Evolutionary conservation across 2,113 vertebrate species (phyloP), one percentile per base, ranked within the genome.

Genomic region (Delphinapterus leucas): DNA sequence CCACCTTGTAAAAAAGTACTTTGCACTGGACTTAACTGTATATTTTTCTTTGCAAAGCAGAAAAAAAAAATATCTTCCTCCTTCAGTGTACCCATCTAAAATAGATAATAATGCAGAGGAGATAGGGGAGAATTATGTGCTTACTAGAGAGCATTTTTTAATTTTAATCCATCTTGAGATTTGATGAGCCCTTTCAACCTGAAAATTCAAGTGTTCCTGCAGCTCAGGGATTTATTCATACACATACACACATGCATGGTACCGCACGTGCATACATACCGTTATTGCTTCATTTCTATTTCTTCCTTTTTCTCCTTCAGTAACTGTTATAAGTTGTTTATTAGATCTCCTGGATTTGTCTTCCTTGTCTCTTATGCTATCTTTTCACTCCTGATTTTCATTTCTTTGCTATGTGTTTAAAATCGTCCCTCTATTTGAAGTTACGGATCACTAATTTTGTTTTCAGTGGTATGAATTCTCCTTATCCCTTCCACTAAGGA

Each of bases 191-290:
- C 33, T 88, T 77, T 67, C 67, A 58, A 38, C 60, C 33, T 90
- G 86, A 96, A 82, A 88, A 95, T 53, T 41, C 61, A 77, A 65
- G 74, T 41, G 26, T 65, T 90, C n/a, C 49, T 41, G 82, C 44
- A 55, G 31, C 60, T 58, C n/a, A 18, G 49, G 49, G 18, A 26
- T 47, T 63, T 58, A 58, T 44, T 58, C 65, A 70, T 55, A 70
- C 26, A 49, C 11, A 0, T 0, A 11, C 25, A 49, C 26, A 7
- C 23, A 5, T 3, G 0, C 15, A 2, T 7, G 41, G 36, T 33
- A 0, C 3, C 2, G 6, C 36, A n/a, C 26, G 6, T 1, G 6
- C 6, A 21, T 36, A 41, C 12, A 53, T 60, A 14, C 74, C 14
- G 0, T 11, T 8, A 8, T 26, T 2, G 17, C 25, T 74, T 73